Base-by-base conservation (phyloP, 2,797 vertebrate genomes). In the Toxotes lorentzi region DNA sequence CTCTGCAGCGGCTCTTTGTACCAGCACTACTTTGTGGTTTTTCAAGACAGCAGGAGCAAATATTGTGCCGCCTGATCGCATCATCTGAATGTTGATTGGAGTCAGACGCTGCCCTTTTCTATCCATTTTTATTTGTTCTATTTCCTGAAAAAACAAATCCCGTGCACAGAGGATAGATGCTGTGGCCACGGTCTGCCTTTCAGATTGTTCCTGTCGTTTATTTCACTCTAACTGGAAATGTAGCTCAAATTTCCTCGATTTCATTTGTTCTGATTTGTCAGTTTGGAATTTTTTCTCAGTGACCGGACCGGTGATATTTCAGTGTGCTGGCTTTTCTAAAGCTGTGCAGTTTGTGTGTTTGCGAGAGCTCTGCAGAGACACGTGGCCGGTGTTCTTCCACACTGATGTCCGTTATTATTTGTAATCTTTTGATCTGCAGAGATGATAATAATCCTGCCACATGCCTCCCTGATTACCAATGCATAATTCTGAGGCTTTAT, bases 361-460 rank as follows among this genome's bases (percentile, higher is more conserved):
- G 57, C 1, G 17, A 27, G 61, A 11, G 27, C 51, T 32, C 60
- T 64, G 58, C 68, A 53, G 67, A 16, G 72, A 63, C 82, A 82
- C 56, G 54, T 73, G 59, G 68, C 64, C 51, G 51, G 13, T 38
- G 78, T 40, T 64, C 79, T 3, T 61, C 63, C 30, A 10, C 57
- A 61, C 83, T 71, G 67, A 82, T 56, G 70, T 76, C 76, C 47
- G 77, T 81, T 83, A 78, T 88, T 57, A 77, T 89, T 86, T 87
- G 78, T 92, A 92, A 93, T 91, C 91, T 89, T 77, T 88, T 92
- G 89, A 92, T 91, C 90, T 87, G 78, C 78, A 83, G 59, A 86
- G 86, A 92, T 89, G 76, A 89, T 88, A 58, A 89, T 92, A 92
- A 93, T 92, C 91, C 90, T 17, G 86, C 79, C 88, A 85, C 88